These are phyloP conservation scores for Agrochola circellaris DNA, from an alignment of 2,888 invertebrate species.

Conservation along the genomic window DNA sequence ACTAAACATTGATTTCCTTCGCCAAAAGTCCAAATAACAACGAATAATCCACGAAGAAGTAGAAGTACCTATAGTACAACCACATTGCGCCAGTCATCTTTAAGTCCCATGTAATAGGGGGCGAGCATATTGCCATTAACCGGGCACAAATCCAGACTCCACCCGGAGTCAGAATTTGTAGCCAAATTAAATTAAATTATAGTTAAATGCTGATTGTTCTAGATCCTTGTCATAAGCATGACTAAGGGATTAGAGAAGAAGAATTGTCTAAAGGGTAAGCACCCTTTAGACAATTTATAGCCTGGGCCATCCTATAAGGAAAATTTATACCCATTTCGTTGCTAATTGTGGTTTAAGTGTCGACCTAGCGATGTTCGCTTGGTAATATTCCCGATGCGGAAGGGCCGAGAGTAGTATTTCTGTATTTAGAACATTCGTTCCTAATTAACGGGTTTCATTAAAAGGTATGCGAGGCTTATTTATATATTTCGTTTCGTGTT, in stretches of 20 bases:
- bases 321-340: conserved; percentile 12
- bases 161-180: no score
- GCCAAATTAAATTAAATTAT: no score
- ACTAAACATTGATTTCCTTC: conserved; percentile 2
- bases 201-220: neutral
- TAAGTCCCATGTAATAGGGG: neutral
- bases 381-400: neutral
- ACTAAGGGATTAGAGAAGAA: no score
- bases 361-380: neutral
- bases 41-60: neutral
- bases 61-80: neutral
- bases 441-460: conserved; percentile 36
- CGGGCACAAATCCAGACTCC: neutral
- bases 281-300: conserved; percentile 5
- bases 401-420: neutral
- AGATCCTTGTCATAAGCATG: no score
- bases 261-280: no score
- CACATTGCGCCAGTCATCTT: no score
- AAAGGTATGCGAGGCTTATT: neutral
- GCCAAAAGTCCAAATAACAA: neutral
- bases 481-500: neutral
- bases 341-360: conserved; percentile 24
- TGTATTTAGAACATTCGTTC: conserved; percentile 11
- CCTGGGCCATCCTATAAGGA: neutral
- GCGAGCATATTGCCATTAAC: neutral